Conservation (phyloP, 2,797 vertebrate genomes). For the Mastacembelus armatus region DNA sequence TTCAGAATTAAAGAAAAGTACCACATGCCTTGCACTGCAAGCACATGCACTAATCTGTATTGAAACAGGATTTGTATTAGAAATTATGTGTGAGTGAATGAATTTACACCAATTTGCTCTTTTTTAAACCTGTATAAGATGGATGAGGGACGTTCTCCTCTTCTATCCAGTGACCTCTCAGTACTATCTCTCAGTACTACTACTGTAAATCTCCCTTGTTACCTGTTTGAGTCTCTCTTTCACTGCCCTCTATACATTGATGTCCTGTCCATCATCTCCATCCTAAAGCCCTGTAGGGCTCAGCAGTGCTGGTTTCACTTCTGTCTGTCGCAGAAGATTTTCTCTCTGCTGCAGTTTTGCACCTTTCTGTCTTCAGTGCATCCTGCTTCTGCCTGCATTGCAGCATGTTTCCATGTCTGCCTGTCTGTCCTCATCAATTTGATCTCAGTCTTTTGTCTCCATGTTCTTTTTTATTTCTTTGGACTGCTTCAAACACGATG, state of each 20-base stretch:
- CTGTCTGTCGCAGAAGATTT: constrained; percentile 39
- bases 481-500: constrained; percentile 18
- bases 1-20: too few species aligned
- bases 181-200: constrained; percentile 10
- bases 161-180: constrained; percentile 40
- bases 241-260: constrained; percentile 2
- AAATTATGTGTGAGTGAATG: too few species aligned
- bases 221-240: constrained; percentile 18
- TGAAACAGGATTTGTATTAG: too few species aligned
- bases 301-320: constrained; percentile 36
- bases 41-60: too few species aligned
- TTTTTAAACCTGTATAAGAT: constrained; percentile 25
- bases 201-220: constrained; percentile 41
- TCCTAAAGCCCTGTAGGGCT: constrained; percentile 52
- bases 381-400: constrained; percentile 18
- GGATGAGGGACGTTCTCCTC: constrained; percentile 20
- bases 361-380: constrained; percentile 12
- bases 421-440: constrained; percentile 24
- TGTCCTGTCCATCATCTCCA: constrained; percentile 32
- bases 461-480: constrained; percentile 24
- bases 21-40: too few species aligned
- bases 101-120: too few species aligned
- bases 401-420: constrained; percentile 19
- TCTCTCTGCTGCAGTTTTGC: constrained; percentile 25
- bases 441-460: constrained; percentile 16